Evolutionary conservation across 2,888 invertebrate species (phyloP), one percentile per base, ranked within the genome.

Genomic region (Ormyrus pomaceus): DNA sequence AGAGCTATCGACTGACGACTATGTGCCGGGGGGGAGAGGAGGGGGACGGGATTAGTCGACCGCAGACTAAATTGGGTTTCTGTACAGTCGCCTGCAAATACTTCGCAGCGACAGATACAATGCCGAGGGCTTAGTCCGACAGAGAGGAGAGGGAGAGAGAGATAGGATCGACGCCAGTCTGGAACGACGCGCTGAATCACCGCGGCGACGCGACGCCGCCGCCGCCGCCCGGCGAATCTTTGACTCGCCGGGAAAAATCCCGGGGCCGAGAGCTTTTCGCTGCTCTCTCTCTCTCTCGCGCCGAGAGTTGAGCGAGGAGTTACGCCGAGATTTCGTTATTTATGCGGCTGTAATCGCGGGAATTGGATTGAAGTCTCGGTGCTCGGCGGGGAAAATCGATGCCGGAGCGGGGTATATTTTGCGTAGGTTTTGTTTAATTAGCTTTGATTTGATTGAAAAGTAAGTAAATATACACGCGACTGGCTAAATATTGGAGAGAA

Each of bases 51-150:
- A 89, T 89, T 89, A 89, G 89, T 89, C 87, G 87, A 89, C 89
- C 89, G 85, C 89, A 88, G 87, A 87, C 88, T 88, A 89, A 89
- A 89, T 89, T 89, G 89, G 87, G 88, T 89, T 89, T 89, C 87
- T 85, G 88, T 88, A 87, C 87, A 88, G 87, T 87, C 86, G 84
- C 85, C 85, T 85, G 86, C 87, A 87, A 89, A 88, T 87, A 87
- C 87, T 87, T 87, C 86, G 84, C 84, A 84, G 72, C 82, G 80
- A 84, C 85, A 85, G 83, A 84, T 84, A 85, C 84, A 83, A 83
- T 85, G 79, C 80, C 82, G 70, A 77, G 76, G 81, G 83, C 82
- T 84, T 83, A 84, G 80, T 71, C 55, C 6, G 74, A 34, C 4
- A 13, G 46, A n/a, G 53, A 58, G 53, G 45, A 72, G 11, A 11